Conservation (phyloP, 2,888 invertebrate genomes). For the Galeopsomyia nigrocyanea region DNA sequence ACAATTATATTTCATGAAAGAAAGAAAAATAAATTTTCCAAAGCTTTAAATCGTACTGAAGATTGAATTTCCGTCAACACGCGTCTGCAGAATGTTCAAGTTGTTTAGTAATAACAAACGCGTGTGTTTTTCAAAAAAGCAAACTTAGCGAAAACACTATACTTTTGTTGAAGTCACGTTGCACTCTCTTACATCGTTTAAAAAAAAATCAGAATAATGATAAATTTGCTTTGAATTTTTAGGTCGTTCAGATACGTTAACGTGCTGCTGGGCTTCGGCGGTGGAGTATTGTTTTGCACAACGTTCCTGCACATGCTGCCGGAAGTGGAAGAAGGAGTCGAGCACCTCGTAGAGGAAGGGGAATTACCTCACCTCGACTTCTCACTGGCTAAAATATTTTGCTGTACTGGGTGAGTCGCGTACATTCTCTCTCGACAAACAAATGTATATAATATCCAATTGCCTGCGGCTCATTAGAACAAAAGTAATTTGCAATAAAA, state of each 20-base stretch:
- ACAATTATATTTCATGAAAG: no score
- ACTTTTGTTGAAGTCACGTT: no score
- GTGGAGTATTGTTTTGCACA: constrained; percentile 86
- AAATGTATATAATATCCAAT: no score
- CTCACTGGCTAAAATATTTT: constrained; percentile 78
- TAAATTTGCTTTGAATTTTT: constrained; percentile 19
- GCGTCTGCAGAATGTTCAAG: no score
- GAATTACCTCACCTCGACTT: constrained; percentile 70
- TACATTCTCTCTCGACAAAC: no score
- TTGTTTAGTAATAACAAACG: no score
- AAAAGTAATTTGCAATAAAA: constrained; percentile 20
- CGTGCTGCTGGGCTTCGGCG: constrained; percentile 83
- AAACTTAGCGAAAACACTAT: no score
- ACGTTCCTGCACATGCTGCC: constrained; percentile 87
- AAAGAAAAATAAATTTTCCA: background rate
- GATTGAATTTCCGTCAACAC: no score
- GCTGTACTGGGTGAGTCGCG: constrained; percentile 71
- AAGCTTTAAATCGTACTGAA: background rate
- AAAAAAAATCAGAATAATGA: no score
- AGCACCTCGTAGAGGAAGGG: constrained; percentile 70
- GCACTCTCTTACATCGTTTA: no score
- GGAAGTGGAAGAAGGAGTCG: constrained; percentile 80
- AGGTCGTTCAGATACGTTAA: constrained; percentile 70
- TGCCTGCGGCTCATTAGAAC: no score
- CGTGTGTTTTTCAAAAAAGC: no score